These are phyloP conservation scores for Hyppa rectilinea DNA, from an alignment of 2,888 invertebrate genomes.

Conservation along the genomic window DNA sequence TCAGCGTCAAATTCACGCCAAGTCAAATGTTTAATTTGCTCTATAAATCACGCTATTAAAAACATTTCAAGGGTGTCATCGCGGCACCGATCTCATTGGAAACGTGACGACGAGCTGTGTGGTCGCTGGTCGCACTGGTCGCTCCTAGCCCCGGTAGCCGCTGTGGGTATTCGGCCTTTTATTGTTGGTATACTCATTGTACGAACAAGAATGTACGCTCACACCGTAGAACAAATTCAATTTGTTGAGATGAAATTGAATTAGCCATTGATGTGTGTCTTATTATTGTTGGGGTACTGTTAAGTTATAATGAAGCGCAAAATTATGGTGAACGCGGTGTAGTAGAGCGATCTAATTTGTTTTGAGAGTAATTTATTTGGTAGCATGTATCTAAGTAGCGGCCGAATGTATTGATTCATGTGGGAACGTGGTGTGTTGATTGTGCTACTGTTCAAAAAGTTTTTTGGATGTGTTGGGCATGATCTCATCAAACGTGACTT, in stretches of 20 bases:
- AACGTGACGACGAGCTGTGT: conserved; percentile 88
- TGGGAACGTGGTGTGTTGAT: conserved; percentile 50
- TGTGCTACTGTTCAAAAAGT: conserved; percentile 46
- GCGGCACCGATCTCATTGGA: conserved; percentile 87
- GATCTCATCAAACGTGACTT: conserved; percentile 54
- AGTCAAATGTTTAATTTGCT: conserved; percentile 91
- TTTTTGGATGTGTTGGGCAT: conserved; percentile 47
- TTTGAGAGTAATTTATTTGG: conserved; percentile 51
- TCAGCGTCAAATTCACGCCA: conserved; percentile 89
- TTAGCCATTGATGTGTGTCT: conserved; percentile 69
- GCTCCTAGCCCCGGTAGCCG: conserved; percentile 53
- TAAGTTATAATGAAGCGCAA: conserved; percentile 66
- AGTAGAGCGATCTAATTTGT: conserved; percentile 43
- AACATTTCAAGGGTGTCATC: conserved; percentile 91
- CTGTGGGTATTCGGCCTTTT: conserved; percentile 76
- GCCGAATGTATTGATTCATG: conserved; percentile 51
- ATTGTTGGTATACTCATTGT: conserved; percentile 82
- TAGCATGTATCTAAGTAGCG: conserved; percentile 40
- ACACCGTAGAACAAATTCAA: conserved; percentile 80
- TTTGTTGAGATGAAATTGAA: conserved; percentile 78
- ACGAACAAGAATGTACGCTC: conserved; percentile 72
- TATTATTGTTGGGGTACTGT: conserved; percentile 63
- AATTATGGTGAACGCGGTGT: conserved; percentile 48
- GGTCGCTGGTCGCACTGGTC: conserved; percentile 67
- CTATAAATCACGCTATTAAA: conserved; percentile 90